Conservation (phyloP, 1,140 invertebrate species). For the Alviniconcha marisindica region DNA sequence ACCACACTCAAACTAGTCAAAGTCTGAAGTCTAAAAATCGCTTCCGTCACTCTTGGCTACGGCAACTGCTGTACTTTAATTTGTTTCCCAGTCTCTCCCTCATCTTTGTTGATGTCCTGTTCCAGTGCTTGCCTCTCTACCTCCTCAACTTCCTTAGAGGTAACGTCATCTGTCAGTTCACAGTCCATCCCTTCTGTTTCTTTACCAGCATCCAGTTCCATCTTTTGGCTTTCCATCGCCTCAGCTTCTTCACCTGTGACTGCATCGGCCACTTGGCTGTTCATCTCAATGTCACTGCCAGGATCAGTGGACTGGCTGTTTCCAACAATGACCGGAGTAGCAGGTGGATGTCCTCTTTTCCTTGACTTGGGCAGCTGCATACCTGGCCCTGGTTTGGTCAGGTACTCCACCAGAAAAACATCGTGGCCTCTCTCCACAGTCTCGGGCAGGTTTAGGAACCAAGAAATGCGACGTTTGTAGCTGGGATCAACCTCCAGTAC, state of each 20-base stretch:
- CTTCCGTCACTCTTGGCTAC: too few relatives aligned
- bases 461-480: constrained; percentile 11
- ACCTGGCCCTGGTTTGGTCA: not conserved
- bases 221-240: not conserved
- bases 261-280: not conserved
- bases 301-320: not conserved
- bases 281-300: not conserved
- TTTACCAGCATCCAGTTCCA: constrained; percentile 5
- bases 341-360: constrained; percentile 20
- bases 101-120: too few relatives aligned
- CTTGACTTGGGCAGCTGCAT: constrained; percentile 44
- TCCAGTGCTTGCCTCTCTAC: not conserved
- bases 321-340: not conserved
- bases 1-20: too few relatives aligned
- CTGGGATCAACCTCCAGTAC: constrained; percentile 1
- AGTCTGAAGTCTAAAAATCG: too few relatives aligned
- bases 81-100: too few relatives aligned
- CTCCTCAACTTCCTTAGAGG: not conserved
- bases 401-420: constrained; percentile 23
- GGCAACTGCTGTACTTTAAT: too few relatives aligned
- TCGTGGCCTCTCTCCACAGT: not conserved
- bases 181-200: not conserved
- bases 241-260: constrained; percentile 21
- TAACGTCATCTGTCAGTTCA: not conserved
- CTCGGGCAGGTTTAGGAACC: constrained; percentile 3